Conservation (phyloP, 2,113 vertebrate species). For the Aegypius monachus region DNA sequence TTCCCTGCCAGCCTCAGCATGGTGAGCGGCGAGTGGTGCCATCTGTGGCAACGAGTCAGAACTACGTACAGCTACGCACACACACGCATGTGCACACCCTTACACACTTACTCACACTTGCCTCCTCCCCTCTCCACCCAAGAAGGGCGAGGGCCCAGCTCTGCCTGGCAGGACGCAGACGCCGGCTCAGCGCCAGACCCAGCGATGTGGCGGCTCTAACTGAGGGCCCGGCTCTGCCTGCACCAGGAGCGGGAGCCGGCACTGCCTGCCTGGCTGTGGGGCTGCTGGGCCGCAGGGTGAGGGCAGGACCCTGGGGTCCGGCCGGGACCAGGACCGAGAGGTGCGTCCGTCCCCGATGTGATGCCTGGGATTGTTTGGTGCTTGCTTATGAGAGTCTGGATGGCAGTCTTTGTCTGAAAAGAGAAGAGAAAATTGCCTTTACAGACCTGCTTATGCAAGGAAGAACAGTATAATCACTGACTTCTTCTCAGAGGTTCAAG, state of each 20-base stretch:
- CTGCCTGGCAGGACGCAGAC: not conserved
- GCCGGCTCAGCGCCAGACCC: not conserved
- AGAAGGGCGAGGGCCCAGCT: not conserved
- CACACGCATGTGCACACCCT: not conserved
- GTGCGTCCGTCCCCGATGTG: accelerated
- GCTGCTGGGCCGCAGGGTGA: not conserved
- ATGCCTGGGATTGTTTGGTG: too few relatives aligned
- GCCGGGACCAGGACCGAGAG: not conserved
- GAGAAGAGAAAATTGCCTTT: too few relatives aligned
- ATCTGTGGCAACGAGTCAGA: not conserved
- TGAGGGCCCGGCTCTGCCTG: not conserved
- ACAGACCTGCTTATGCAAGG: too few relatives aligned
- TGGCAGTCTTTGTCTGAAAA: too few relatives aligned
- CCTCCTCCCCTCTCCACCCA: not conserved
- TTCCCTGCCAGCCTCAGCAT: accelerated
- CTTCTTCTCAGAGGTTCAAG: too few relatives aligned
- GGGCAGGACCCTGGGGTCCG: not conserved
- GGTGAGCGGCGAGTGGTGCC: not conserved
- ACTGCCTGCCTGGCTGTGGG: not conserved
- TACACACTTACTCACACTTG: accelerated
- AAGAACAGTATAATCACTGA: too few relatives aligned
- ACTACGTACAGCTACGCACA: accelerated
- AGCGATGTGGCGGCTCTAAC: accelerated
- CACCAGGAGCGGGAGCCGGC: too few relatives aligned
- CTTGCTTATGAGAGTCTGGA: too few relatives aligned